phyloP scores from a whole-genome alignment of 1,140 invertebrate genomes.

The Musca vetustissima region DNA sequence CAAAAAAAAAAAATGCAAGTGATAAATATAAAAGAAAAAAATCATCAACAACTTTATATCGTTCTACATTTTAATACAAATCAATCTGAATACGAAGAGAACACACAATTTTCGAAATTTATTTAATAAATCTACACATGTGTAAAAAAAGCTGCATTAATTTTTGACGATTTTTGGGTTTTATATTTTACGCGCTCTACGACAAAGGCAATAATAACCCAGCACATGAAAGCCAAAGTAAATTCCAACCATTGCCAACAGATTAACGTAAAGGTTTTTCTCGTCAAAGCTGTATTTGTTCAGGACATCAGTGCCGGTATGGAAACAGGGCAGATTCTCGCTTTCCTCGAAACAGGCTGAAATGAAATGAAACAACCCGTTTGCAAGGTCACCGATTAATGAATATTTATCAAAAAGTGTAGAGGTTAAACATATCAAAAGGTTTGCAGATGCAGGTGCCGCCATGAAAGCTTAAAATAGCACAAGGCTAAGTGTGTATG shows the following conservation, averaged over 20 bases:
- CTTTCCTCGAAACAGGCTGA: slow-evolving; percentile 66
- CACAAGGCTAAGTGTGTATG: no score
- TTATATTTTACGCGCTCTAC: slow-evolving; percentile 66
- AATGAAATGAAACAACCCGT: not conserved
- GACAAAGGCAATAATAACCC: slow-evolving; percentile 67
- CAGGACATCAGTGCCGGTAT: slow-evolving; percentile 70
- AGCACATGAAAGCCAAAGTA: slow-evolving; percentile 71
- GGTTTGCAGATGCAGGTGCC: not conserved
- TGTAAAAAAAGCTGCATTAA: no score
- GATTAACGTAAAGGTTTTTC: slow-evolving; percentile 65
- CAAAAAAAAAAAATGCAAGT: no score
- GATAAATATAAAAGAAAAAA: no score
- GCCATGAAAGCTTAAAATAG: not conserved
- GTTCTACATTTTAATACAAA: no score
- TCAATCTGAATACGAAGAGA: no score
- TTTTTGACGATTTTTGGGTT: not conserved
- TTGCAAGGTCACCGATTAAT: no score
- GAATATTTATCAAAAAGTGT: no score
- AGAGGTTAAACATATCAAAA: no score
- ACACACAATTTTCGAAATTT: no score
- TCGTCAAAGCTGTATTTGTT: slow-evolving; percentile 71
- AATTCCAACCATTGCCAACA: slow-evolving; percentile 65
- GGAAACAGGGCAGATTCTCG: slow-evolving; percentile 68
- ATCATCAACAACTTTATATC: no score
- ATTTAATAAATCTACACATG: no score